These are phyloP conservation scores for Odontamblyopus rebecca DNA, from an alignment of 2,797 vertebrate species.

Conservation along the genomic window DNA sequence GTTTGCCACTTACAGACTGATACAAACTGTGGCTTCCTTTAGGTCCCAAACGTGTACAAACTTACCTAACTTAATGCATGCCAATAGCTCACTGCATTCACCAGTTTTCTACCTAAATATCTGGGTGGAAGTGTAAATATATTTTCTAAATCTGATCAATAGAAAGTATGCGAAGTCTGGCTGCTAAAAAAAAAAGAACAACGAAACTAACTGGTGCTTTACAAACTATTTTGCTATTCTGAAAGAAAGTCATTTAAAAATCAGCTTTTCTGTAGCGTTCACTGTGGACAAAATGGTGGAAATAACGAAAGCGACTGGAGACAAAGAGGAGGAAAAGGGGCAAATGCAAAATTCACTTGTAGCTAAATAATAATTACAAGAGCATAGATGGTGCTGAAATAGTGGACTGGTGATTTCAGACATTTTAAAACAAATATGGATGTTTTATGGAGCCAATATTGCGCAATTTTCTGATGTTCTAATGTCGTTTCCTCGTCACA, in stretches of 20 bases:
- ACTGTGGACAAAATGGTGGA: slow-evolving; percentile 32
- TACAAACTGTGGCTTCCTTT: slow-evolving; percentile 41
- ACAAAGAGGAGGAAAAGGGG: not conserved
- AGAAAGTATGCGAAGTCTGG: slow-evolving; percentile 32
- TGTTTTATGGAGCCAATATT: too few relatives aligned
- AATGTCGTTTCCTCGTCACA: too few relatives aligned
- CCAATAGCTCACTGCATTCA: slow-evolving; percentile 61
- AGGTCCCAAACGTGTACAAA: slow-evolving; percentile 51
- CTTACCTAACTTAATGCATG: slow-evolving; percentile 73
- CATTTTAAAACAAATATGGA: too few relatives aligned
- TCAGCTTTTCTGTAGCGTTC: slow-evolving; percentile 70
- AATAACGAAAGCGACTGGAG: slow-evolving; percentile 26
- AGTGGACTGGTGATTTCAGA: not conserved
- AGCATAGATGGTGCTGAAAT: not conserved
- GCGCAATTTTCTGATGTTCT: too few relatives aligned
- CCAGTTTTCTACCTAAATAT: slow-evolving; percentile 60
- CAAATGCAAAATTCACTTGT: slow-evolving; percentile 16
- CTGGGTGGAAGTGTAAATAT: slow-evolving; percentile 42
- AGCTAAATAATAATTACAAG: slow-evolving; percentile 40
- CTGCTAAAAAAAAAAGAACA: slow-evolving; percentile 26
- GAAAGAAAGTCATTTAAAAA: slow-evolving; percentile 42
- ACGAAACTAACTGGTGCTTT: slow-evolving; percentile 64
- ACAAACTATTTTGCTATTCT: slow-evolving; percentile 59
- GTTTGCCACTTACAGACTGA: slow-evolving; percentile 52
- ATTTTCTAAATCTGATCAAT: slow-evolving; percentile 38